A percentile compares a stretch with the other conserved stretches of the same genome.
Evolutionary conservation across 2,797 vertebrate species (phyloP).

Genomic region (Bufotes viridis): DNA sequence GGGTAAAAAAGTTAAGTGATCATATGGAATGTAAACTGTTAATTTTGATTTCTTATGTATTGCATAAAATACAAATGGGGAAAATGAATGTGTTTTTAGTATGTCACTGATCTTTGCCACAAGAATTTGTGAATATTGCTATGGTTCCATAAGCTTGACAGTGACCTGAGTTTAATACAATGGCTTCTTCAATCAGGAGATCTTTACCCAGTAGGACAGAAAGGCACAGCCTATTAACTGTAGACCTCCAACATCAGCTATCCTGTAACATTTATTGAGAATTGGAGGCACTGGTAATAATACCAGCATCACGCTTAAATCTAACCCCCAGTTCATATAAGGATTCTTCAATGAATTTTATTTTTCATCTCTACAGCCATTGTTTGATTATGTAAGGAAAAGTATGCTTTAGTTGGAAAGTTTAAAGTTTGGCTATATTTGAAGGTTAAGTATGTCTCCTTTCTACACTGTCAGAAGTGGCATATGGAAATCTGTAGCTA

Average conservation of each 20-base stretch:
- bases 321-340: neutral
- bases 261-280: neutral
- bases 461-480: neutral
- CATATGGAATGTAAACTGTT: too few relatives aligned
- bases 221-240: slow-evolving; percentile 8
- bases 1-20: too few relatives aligned
- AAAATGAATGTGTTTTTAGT: neutral
- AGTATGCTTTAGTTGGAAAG: neutral
- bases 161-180: neutral
- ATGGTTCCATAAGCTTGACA: slow-evolving; percentile 10
- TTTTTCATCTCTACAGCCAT: neutral
- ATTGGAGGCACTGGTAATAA: neutral
- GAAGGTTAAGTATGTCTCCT: neutral
- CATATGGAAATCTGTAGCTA: neutral
- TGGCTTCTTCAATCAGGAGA: neutral
- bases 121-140: neutral
- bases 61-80: too few relatives aligned
- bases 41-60: too few relatives aligned
- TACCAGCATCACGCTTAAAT: neutral
- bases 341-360: neutral
- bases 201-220: neutral
- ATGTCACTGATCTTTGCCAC: neutral
- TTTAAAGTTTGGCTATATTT: neutral
- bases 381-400: neutral
- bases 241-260: slow-evolving; percentile 14